Percentiles rank a stretch among this genome's conserved stretches.
Evolutionary conservation across 2,888 invertebrate species (phyloP).

Genomic region (Cantharis nigra): DNA sequence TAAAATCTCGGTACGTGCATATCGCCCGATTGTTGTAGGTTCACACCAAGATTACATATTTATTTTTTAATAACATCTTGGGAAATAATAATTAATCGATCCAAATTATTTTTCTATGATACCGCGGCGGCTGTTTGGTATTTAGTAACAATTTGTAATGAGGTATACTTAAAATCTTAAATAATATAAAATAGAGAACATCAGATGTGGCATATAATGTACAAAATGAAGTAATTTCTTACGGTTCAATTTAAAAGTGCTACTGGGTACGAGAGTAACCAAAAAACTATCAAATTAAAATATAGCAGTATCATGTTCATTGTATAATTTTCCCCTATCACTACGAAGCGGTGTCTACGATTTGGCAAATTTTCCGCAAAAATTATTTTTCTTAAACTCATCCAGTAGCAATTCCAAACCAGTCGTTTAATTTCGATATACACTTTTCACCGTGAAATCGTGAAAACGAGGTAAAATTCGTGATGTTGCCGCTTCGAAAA

Average conservation of each 20-base stretch:
- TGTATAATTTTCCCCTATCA: conserved; percentile 23
- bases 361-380: background rate
- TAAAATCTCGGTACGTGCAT: background rate
- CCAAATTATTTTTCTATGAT: background rate
- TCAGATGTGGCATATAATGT: conserved; percentile 41
- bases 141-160: background rate
- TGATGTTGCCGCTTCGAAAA: conserved; percentile 16
- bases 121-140: background rate
- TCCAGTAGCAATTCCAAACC: background rate
- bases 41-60: background rate
- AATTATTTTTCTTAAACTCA: background rate
- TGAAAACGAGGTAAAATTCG: background rate
- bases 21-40: background rate
- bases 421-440: background rate
- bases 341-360: conserved; percentile 29
- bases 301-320: conserved; percentile 38
- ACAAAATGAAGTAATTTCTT: conserved; percentile 47
- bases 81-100: background rate
- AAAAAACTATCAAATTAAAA: conserved; percentile 54
- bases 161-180: background rate
- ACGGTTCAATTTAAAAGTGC: conserved; percentile 53
- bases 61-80: background rate
- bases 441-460: background rate
- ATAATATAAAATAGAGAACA: conserved; percentile 4
- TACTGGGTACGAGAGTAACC: conserved; percentile 46